Evolutionary conservation across 2,797 vertebrate species (phyloP).

Genomic region (Nannoperca obscura): DNA sequence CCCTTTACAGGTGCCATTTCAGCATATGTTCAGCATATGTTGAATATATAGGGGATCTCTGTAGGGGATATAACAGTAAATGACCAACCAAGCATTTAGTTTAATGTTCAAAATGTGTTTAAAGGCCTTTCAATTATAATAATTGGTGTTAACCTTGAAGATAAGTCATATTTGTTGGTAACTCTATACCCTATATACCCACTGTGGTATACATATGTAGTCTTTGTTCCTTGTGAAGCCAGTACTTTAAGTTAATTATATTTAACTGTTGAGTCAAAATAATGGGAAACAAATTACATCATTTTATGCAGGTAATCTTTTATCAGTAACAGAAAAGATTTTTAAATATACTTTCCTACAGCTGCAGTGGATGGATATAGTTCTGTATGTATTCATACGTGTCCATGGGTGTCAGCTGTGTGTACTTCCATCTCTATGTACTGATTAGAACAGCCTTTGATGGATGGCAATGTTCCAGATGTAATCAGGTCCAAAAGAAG

Average conservation of each 20-base stretch:
- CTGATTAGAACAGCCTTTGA: background rate
- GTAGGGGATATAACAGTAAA: background rate
- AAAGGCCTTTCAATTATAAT: background rate
- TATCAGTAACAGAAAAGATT: background rate
- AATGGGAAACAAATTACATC: background rate
- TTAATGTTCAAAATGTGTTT: background rate
- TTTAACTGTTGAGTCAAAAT: background rate
- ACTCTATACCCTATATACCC: background rate
- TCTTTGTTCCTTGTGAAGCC: background rate
- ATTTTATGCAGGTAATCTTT: background rate
- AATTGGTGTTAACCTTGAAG: background rate
- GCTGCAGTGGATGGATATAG: background rate
- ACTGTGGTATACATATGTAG: background rate
- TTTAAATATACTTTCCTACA: background rate
- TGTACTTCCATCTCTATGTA: background rate
- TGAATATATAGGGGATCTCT: background rate
- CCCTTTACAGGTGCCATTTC: background rate
- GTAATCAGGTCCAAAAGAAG: background rate
- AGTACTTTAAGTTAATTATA: slow-evolving; percentile 2
- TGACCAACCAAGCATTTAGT: background rate
- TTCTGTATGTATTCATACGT: background rate
- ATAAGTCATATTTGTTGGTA: background rate
- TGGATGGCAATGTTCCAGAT: background rate
- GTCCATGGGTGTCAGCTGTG: background rate
- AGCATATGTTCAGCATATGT: too few species aligned